phyloP scores from a whole-genome alignment of 2,113 vertebrate species.

The Forbesichthys papilliferus region DNA sequence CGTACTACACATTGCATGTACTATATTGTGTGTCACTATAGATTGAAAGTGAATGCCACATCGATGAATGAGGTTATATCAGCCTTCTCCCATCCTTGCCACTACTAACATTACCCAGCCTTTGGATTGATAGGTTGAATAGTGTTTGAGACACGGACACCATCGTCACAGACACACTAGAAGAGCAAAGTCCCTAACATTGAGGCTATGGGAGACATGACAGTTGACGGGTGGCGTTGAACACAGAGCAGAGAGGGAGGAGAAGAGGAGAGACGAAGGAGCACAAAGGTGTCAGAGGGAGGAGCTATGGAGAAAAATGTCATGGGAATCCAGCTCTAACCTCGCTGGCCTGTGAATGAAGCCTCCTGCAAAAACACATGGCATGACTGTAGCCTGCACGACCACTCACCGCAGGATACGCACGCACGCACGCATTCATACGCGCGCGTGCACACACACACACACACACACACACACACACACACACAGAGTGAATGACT shows the following conservation, averaged over 20 bases:
- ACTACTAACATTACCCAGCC: too few relatives aligned
- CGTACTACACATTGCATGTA: too few relatives aligned
- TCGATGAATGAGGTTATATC: too few relatives aligned
- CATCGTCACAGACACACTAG: too few relatives aligned
- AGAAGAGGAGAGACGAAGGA: background rate
- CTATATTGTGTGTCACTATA: too few relatives aligned
- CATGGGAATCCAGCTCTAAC: conserved; percentile 5
- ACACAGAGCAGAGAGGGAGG: background rate
- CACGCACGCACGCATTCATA: background rate
- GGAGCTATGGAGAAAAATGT: conserved; percentile 4
- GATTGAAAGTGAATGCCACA: too few relatives aligned
- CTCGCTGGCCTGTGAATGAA: background rate
- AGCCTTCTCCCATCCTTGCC: too few relatives aligned
- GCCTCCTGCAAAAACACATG: background rate
- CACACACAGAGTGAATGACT: conserved; percentile 21
- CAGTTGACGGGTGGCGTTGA: too few relatives aligned
- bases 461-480: conserved; percentile 8
- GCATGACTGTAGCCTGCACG: background rate
- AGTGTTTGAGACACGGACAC: too few relatives aligned
- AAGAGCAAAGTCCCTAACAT: too few relatives aligned
- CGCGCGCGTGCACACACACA: background rate
- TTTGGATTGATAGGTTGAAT: too few relatives aligned
- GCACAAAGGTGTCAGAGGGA: background rate
- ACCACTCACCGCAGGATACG: background rate
- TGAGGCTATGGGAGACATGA: too few relatives aligned